Evolutionary conservation across 35 echinoderm and acorn worm genomes (phyloP), one percentile per base, ranked within the genome.

Genomic region (Ptychodera flava): DNA sequence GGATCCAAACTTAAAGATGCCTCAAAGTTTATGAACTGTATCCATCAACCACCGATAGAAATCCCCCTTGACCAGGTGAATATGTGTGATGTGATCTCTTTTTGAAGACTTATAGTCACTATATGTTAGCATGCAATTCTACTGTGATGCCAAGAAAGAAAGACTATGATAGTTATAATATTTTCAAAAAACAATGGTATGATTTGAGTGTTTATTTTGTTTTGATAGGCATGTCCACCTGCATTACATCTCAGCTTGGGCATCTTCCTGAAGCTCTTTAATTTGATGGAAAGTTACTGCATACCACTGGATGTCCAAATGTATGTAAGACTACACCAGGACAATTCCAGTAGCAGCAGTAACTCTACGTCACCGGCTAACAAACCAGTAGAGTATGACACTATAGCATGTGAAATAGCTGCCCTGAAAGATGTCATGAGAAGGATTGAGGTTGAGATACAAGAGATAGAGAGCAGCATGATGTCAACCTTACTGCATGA

Each of bases 251-350:
- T 87, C 28, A 78, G 52, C 16, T 35, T 87, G 0, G 86, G 86
- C 10, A 80, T 88, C 14, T 88, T 31, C 30, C 79, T 80, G 36
- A 88, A 88, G 32, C 79, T 88, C 14, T 88, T 82, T 45, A 78
- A 88, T 33, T 34, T 88, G 29, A 31, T 38, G 12, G 87, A 88
- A 37, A 64, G 45, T 22, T 64, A 64, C 45, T 64, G 45, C 22
- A 22, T 64, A 22, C 45, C 45, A 64, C 45, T 64, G 45, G 45
- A 64, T 64, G 45, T 64, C 45, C 45, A 64, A 64, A 64, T 64
- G 45, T 64, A 64, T 64, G 45, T 64, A 64, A 6, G 6, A 64
- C 45, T 64, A 64, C 45, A 64, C 22, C 6, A 64, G 45, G 45
- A 64, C 22, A 64, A 12, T 64, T 22, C 22, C 45, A 64, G 45